A percentile compares a stretch with the other conserved stretches of the same genome.
These are phyloP conservation scores for Xiphophorus birchmanni DNA, from an alignment of 2,797 vertebrate species.

Conservation along the genomic window DNA sequence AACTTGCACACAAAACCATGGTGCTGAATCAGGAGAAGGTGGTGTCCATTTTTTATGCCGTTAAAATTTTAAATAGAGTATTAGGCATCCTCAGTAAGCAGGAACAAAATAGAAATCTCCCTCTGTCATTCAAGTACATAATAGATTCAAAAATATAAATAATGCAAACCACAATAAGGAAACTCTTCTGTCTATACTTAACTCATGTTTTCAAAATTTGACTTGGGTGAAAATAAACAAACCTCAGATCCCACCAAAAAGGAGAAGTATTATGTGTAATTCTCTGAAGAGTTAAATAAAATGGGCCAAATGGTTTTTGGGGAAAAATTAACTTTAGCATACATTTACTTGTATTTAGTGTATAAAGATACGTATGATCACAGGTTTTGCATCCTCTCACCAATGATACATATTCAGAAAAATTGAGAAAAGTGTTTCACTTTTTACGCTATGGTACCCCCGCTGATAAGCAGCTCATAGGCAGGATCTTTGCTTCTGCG, in stretches of 20 bases:
- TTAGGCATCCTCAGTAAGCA: conserved; percentile 18
- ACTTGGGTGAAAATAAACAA: conserved; percentile 14
- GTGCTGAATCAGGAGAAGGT: conserved; percentile 8
- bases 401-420: conserved; percentile 64
- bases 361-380: conserved; percentile 43
- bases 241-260: neutral
- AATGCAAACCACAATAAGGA: conserved; percentile 60
- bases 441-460: conserved; percentile 88
- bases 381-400: conserved; percentile 67
- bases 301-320: conserved; percentile 54
- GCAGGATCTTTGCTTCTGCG: conserved; percentile 89
- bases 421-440: conserved; percentile 41
- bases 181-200: conserved; percentile 56
- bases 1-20: conserved; percentile 22
- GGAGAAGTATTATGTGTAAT: conserved; percentile 4
- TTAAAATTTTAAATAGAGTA: conserved; percentile 17
- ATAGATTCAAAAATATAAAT: conserved; percentile 59
- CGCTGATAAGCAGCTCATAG: conserved; percentile 93
- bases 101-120: conserved; percentile 32
- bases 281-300: conserved; percentile 38
- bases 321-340: neutral
- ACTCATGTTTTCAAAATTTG: conserved; percentile 25
- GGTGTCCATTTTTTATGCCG: conserved; percentile 19
- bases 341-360: conserved; percentile 34
- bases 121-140: conserved; percentile 20